Base-by-base conservation (phyloP, 2,888 invertebrate species). In the Oegoconia quadripuncta region DNA sequence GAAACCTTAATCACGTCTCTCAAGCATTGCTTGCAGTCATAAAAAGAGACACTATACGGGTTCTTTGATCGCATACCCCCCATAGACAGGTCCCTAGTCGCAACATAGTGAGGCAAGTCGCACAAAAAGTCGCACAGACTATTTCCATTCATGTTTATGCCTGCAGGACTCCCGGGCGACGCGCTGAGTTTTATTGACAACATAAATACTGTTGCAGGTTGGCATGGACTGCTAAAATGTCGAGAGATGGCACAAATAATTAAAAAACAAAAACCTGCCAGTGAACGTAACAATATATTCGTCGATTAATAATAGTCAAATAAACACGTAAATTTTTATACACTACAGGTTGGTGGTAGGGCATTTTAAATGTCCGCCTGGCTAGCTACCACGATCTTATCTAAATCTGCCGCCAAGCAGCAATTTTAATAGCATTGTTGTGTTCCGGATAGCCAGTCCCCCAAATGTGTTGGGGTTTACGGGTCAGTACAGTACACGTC, bases 141-240 rank as follows among this genome's bases (percentile, higher is more conserved):
- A 74, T 79, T 76, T 73, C 59, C 72, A 79, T 77, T 77, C 73
- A 74, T 70, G 74, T 77, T 74, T 74, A 77, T 66, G 64, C 59
- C 50, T 12, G 46, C 46, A 55, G 58, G 68, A 68, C 72, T 70
- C 71, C 73, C 57, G 62, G 55, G 69, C 64, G 70, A 62, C 64
- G 54, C 54, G 67, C 64, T 64, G 62, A 66, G 70, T 76, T 81
- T 80, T 82, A 83, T 81, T 72, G 78, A 75, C 80, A 68, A 70
- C 74, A 81, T 84, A 82, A 82, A 81, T 74, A 79, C 70, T 59
- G 55, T 52, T 46, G 42, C 50, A 46, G 48, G 16, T 26, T 7
- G 4, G n/a, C 13, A 17, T n/a, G 48, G 47, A 49, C 44, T 43
- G 50, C 52, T 46, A 52, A 48, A 61, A 67, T 50, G 53, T 48